Conservation (phyloP, 2,113 vertebrate genomes). For the Dermatemys mawii region DNA sequence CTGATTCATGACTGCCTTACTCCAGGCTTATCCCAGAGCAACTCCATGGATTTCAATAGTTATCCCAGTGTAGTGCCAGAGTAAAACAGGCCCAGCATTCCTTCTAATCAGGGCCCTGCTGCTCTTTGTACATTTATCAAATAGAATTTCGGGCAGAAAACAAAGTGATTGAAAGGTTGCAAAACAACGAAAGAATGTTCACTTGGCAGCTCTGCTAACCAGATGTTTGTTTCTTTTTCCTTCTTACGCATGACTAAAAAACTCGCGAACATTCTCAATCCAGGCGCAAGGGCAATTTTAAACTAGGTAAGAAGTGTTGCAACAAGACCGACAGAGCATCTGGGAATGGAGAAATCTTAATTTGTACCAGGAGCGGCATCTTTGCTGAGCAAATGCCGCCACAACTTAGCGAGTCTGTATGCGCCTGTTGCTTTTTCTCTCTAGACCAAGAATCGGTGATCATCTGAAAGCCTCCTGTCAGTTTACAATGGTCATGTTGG, state of each 20-base stretch:
- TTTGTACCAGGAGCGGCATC: slow-evolving; percentile 18
- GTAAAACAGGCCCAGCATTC: background rate
- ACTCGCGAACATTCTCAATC: slow-evolving; percentile 53
- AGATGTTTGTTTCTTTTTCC: slow-evolving; percentile 72
- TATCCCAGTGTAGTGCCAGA: background rate
- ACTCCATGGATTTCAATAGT: background rate
- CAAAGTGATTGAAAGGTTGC: slow-evolving; percentile 66
- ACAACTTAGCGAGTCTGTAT: background rate
- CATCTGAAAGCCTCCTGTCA: background rate
- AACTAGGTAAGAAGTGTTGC: slow-evolving; percentile 72
- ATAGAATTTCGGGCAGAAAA: slow-evolving; percentile 63
- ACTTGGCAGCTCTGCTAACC: slow-evolving; percentile 71
- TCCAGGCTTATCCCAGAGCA: background rate
- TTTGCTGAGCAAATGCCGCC: background rate
- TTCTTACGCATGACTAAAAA: slow-evolving; percentile 68
- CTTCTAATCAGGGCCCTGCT: slow-evolving; percentile 47
- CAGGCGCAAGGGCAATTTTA: slow-evolving; percentile 35
- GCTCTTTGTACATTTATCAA: slow-evolving; percentile 43
- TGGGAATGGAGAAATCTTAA: slow-evolving; percentile 55
- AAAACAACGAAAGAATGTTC: slow-evolving; percentile 67
- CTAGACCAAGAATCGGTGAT: background rate
- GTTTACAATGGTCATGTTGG: background rate
- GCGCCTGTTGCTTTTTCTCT: background rate
- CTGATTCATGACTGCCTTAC: background rate
- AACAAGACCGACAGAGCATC: slow-evolving; percentile 30